Evolutionary conservation across 1,140 invertebrate species (phyloP), one percentile per base, ranked within the genome.

Genomic region (Papilio aristodemus): DNA sequence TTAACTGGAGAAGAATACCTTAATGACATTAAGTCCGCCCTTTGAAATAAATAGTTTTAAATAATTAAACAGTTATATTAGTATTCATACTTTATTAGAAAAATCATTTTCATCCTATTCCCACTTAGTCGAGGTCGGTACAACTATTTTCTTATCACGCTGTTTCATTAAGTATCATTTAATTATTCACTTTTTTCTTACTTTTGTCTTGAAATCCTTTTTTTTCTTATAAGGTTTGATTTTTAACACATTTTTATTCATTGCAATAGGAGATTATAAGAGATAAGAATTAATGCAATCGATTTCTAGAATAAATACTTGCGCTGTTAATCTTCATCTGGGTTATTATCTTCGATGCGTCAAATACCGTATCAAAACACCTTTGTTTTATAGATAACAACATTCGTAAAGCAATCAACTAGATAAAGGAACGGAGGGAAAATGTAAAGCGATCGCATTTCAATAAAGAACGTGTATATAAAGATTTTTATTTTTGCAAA

Each of bases 371-470:
- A 66, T 66, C 63, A 66, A 66, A 66, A 50, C 63, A 66, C 63
- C 63, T 66, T 66, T 66, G 63, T 66, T 66, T 66, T 13, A 43
- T 14, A 66, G 63, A 66, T 66, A 66, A 66, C 60, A 43, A 64
- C 63, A 66, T 66, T 50, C 63, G 63, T 66, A 66, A 66, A 66
- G 63, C 63, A 66, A 66, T 66, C 63, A 66, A 46, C 41, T 50
- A 66, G 63, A 66, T 66, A 66, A 66, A 27, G 27, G 1, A 14
- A 19, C 17, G 17, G 62, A 43, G 19, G 63, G 14, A 66, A n/a
- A 66, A 66, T 66, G 63, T 66, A 66, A 50, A 64, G 62, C 62
- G 19, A 19, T 50, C 25, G 41, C 63, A 46, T 66, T 66, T 66
- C 41, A 50, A 50, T 66, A 50, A 36, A 66, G 13, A 66, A 66